Conservation (phyloP, 2,113 vertebrate species). For the Struthidea cinerea region DNA sequence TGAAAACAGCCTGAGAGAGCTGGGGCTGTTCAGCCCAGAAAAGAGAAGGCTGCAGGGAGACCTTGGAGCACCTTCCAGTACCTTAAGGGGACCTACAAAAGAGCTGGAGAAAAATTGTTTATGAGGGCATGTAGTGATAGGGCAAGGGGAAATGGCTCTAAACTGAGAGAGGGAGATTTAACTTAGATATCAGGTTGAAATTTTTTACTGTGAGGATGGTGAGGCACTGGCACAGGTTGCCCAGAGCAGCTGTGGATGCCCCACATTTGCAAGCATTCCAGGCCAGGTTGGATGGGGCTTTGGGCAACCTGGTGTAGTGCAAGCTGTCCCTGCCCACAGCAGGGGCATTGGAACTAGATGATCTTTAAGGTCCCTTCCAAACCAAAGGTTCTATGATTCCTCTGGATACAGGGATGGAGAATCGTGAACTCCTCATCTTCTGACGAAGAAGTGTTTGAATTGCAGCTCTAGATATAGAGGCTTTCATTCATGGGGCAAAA, state of each 20-base stretch:
- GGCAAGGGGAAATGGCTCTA: not conserved
- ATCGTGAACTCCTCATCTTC: not conserved
- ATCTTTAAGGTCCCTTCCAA: not conserved
- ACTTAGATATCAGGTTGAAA: not conserved
- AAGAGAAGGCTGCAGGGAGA: not conserved
- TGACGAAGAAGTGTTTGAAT: not conserved
- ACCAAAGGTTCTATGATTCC: not conserved
- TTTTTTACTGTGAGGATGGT: not conserved
- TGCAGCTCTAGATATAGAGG: not conserved
- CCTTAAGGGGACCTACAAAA: not conserved
- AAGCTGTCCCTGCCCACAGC: not conserved
- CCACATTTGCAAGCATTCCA: not conserved
- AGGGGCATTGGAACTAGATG: not conserved
- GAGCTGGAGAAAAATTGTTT: not conserved
- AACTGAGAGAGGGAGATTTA: not conserved
- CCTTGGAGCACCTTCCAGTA: not conserved
- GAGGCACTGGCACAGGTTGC: no score
- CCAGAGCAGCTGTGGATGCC: not conserved
- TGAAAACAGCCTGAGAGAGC: not conserved
- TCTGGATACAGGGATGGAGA: not conserved
- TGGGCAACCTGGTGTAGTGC: not conserved
- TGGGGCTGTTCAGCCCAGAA: not conserved
- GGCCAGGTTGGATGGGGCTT: not conserved
- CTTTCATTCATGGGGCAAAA: not conserved
- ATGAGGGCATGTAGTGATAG: not conserved